Conservation (phyloP, 1,140 invertebrate species). For the Drosophila melanica region DNA sequence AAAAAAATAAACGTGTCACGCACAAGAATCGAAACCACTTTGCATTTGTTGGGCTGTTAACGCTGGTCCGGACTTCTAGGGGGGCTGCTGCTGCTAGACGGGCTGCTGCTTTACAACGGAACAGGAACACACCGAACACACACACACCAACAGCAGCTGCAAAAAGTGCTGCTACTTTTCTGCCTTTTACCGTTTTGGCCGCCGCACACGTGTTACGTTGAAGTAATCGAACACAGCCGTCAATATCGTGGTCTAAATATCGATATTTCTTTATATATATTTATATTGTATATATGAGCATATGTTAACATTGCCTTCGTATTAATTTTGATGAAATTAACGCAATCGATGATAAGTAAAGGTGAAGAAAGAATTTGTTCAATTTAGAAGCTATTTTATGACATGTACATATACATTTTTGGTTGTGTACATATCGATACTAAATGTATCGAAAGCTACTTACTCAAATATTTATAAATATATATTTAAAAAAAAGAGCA, state of each 20-base stretch:
- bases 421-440: not conserved
- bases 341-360: not conserved
- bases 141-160: conserved; percentile 48
- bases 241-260: not conserved
- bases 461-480: not conserved
- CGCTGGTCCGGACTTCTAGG: conserved; percentile 38
- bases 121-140: conserved; percentile 48
- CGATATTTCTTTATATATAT: not conserved
- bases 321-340: not conserved
- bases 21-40: conserved; percentile 43
- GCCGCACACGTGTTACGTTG: conserved; percentile 51
- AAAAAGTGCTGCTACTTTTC: conserved; percentile 48
- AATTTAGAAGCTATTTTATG: not conserved
- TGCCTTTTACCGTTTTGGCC: conserved; percentile 42
- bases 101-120: conserved; percentile 50
- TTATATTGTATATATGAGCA: not conserved
- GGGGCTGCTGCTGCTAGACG: conserved; percentile 46
- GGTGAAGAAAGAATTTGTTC: not conserved
- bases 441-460: not conserved
- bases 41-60: conserved; percentile 46
- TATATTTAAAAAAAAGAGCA: not conserved
- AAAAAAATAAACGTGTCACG: conserved; percentile 52
- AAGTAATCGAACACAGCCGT: conserved; percentile 20
- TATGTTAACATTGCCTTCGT: not conserved
- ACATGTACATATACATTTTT: not conserved